phyloP scores from a whole-genome alignment of 2,888 invertebrate species.

The Girardia tigrina region DNA sequence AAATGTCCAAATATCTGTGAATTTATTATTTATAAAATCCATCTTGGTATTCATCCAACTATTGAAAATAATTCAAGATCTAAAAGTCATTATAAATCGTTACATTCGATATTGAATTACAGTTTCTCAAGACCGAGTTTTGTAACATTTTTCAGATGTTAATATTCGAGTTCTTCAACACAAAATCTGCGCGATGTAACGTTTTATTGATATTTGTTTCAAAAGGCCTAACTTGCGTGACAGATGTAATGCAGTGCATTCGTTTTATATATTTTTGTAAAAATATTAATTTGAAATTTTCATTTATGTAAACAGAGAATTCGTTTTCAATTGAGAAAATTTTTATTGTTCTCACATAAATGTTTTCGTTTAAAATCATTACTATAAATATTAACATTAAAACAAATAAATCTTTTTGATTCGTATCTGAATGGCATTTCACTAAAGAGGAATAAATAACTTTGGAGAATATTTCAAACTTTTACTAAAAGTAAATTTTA shows the following conservation, averaged over 20 bases:
- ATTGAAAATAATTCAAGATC: slow-evolving; percentile 1
- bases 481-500: too few relatives aligned
- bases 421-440: too few relatives aligned
- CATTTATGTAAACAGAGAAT: too few relatives aligned
- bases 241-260: not conserved
- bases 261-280: too few relatives aligned
- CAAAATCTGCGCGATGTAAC: not conserved
- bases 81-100: slow-evolving; percentile 6
- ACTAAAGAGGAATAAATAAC: too few relatives aligned
- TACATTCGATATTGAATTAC: slow-evolving; percentile 23
- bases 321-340: too few relatives aligned
- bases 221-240: slow-evolving; percentile 16
- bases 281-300: too few relatives aligned
- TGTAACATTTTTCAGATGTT: slow-evolving; percentile 20
- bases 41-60: slow-evolving; percentile 6
- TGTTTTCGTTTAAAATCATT: too few relatives aligned
- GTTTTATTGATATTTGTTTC: slow-evolving; percentile 13
- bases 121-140: slow-evolving; percentile 20
- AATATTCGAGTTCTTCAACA: not conserved
- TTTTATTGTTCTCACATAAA: too few relatives aligned
- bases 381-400: too few relatives aligned
- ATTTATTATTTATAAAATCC: not conserved
- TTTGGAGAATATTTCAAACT: too few relatives aligned
- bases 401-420: too few relatives aligned
- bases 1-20: slow-evolving; percentile 17